A percentile compares a stretch with the other conserved stretches of the same genome.
Conservation (phyloP, 2,797 vertebrate species). For the Sebastes diploproa region DNA sequence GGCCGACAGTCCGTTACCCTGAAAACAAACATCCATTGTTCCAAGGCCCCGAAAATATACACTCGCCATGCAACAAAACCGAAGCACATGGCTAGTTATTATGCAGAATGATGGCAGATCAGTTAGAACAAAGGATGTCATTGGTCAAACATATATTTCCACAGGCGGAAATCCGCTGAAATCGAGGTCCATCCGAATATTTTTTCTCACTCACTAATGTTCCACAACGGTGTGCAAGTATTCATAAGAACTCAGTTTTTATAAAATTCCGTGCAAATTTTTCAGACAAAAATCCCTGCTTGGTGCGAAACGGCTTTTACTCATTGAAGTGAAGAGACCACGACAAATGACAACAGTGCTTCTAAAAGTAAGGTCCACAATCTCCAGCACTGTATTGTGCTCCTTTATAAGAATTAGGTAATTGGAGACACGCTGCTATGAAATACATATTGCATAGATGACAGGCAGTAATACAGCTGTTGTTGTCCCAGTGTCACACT, state of each 20-base stretch:
- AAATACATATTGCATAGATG: conserved; percentile 64
- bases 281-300: neutral
- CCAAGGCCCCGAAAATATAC: neutral
- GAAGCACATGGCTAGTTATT: neutral
- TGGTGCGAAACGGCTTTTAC: too few species aligned
- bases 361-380: neutral
- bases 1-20: neutral
- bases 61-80: neutral
- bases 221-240: too few species aligned
- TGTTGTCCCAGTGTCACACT: conserved; percentile 67
- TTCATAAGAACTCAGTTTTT: too few species aligned
- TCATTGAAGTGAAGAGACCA: conserved; percentile 4
- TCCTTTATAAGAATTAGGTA: conserved; percentile 31
- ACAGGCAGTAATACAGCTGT: conserved; percentile 70
- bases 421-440: conserved; percentile 30
- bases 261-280: too few species aligned
- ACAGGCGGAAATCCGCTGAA: too few species aligned
- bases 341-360: neutral
- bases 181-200: too few species aligned
- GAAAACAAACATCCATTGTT: neutral
- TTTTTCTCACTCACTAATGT: accelerated
- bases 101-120: neutral
- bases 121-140: neutral
- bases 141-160: neutral
- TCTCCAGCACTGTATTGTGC: conserved; percentile 9